Evolutionary conservation across 2,113 vertebrate species (phyloP), one percentile per base, ranked within the genome.

Genomic region (Cathartes aura): DNA sequence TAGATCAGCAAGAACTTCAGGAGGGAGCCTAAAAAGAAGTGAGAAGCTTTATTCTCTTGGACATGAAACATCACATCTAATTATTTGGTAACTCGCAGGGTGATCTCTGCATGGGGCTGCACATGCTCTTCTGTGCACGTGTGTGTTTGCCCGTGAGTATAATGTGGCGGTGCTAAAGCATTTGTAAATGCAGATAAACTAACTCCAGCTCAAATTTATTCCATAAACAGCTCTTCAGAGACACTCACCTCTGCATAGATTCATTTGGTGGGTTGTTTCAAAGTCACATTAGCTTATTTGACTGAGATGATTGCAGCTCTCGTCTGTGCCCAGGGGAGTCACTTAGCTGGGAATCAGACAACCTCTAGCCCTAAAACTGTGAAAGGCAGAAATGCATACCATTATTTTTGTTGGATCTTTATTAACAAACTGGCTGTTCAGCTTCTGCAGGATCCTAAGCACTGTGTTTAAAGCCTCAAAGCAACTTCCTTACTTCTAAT

Each of bases 101-200:
- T 82, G 48, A 74, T 85, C n/a, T 76, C 64, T 74, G 53, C 15
- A 4, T 40, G 81, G 42, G 27, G 21, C 36, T 92, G 64, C 81
- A 38, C 40, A 11, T 11, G 29, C 29, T 3, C 42, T 74, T 84
- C 64, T 0, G 0, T 66, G 55, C 79, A 50, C 0, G 0, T 53
- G 15, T 71, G 42, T 63, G 19, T 63, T 71, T 89, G 71, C 58
- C 67, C 1, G 1, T 43, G 38, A 86, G 24, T 67, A 59, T 62
- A 36, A 74, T 22, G n/a, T 92, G 56, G 64, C 21, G 63, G 63
- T 47, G 40, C 63, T 56, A 36, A 59, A 78, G 63, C 75, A 66
- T 83, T 79, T 91, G 67, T 56, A 75, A 91, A 62, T 22, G 59
- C 68, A 91, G 63, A 78, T 60, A 42, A 81, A 93, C 42, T 56